Evolutionary conservation across 2,113 vertebrate genomes (phyloP).

Genomic region (Xyrauchen texanus): DNA sequence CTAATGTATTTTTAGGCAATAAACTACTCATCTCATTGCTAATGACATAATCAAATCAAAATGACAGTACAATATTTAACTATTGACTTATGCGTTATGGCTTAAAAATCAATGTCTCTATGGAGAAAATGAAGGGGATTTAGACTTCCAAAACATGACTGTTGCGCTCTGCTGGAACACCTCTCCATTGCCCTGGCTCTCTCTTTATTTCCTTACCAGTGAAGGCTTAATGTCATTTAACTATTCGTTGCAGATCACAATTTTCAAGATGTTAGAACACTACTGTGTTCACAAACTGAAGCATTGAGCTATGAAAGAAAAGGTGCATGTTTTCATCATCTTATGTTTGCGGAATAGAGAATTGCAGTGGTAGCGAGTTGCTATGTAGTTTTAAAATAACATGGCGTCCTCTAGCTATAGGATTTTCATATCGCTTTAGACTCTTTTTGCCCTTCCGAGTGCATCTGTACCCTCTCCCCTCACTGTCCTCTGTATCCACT

Average conservation of each 20-base stretch:
- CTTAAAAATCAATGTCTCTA: too few relatives aligned
- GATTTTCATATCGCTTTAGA: conserved; percentile 2
- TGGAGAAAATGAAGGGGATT: too few relatives aligned
- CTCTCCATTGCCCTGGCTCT: background rate
- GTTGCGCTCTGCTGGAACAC: too few relatives aligned
- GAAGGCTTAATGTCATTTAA: conserved; percentile 61
- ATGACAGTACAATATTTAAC: too few relatives aligned
- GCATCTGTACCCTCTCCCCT: conserved; percentile 1
- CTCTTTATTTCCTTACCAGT: conserved; percentile 53
- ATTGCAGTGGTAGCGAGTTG: conserved; percentile 47
- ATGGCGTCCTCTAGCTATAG: background rate
- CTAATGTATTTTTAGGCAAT: too few relatives aligned
- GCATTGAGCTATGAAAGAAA: conserved; percentile 65
- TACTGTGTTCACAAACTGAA: conserved; percentile 59
- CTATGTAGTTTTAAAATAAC: conserved; percentile 45
- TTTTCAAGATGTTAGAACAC: conserved; percentile 67
- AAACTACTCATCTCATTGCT: too few relatives aligned
- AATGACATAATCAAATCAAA: too few relatives aligned
- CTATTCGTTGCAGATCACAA: conserved; percentile 68
- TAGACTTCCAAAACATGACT: too few relatives aligned
- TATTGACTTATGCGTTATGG: too few relatives aligned
- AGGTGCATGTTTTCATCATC: conserved; percentile 69
- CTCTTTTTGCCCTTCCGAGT: background rate
- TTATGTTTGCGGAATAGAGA: conserved; percentile 52
- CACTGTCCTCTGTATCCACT: conserved; percentile 16